phyloP scores from a whole-genome alignment of 2,888 invertebrate genomes.

The Apodemia mormo region DNA sequence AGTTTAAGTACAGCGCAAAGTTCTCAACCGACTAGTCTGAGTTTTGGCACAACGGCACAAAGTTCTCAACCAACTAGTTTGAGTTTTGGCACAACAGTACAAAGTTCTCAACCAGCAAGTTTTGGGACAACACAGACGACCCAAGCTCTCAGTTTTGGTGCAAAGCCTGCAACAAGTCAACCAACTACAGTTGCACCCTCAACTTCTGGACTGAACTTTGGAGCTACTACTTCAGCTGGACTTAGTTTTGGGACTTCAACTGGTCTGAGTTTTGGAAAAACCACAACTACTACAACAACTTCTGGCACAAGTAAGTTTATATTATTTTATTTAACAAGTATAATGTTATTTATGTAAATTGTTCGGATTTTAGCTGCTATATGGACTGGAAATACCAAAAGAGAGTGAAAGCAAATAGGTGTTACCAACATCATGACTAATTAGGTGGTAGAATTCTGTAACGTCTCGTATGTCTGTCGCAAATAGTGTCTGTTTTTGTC shows the following conservation, averaged over 20 bases:
- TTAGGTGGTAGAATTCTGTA: too few relatives aligned
- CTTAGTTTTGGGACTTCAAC: background rate
- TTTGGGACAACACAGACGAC: conserved; percentile 30
- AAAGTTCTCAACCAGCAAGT: conserved; percentile 26
- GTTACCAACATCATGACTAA: too few relatives aligned
- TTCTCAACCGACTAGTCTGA: conserved; percentile 32
- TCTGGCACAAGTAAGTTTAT: conserved; percentile 42
- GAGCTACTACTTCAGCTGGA: conserved; percentile 14
- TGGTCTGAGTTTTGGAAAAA: conserved; percentile 41
- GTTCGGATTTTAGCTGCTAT: too few relatives aligned
- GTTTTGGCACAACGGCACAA: conserved; percentile 35
- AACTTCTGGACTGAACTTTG: background rate
- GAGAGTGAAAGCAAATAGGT: too few relatives aligned
- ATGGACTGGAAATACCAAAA: too few relatives aligned
- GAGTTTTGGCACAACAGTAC: conserved; percentile 37
- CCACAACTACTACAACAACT: conserved; percentile 43
- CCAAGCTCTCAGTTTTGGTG: conserved; percentile 25
- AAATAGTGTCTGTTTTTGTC: too few relatives aligned
- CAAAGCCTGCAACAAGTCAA: conserved; percentile 21
- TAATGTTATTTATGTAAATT: too few relatives aligned
- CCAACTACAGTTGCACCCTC: background rate
- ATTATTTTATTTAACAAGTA: background rate
- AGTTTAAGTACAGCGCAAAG: conserved; percentile 34
- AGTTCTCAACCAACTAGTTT: conserved; percentile 33
- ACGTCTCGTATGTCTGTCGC: too few relatives aligned